Conservation (phyloP, 2,113 vertebrate species). For the Xenus cinereus region DNA sequence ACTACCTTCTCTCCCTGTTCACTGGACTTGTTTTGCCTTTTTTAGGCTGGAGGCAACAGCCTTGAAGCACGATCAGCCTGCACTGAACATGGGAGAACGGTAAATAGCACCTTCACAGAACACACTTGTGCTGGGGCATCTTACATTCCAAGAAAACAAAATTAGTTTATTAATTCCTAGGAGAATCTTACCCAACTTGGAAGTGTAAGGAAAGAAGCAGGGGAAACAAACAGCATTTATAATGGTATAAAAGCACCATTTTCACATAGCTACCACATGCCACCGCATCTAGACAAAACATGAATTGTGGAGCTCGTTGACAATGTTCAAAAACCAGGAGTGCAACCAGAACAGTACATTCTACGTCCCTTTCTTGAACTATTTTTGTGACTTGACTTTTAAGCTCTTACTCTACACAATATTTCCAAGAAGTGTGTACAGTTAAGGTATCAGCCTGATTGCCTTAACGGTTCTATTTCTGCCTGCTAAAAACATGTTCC, state of each 20-base stretch:
- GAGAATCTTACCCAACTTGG: not conserved
- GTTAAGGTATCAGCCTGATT: not conserved
- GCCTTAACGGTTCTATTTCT: conserved; percentile 3
- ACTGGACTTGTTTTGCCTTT: not conserved
- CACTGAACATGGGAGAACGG: not conserved
- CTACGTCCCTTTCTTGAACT: not conserved
- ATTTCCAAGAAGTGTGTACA: not conserved
- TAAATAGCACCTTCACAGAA: conserved; percentile 44
- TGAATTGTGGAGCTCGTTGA: not conserved
- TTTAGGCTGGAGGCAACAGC: not conserved
- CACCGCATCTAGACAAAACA: not conserved
- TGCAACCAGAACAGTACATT: not conserved
- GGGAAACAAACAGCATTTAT: not conserved
- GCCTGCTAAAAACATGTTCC: not conserved
- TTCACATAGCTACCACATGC: not conserved
- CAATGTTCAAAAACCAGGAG: not conserved
- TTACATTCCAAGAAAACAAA: not conserved
- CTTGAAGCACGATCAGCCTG: not conserved
- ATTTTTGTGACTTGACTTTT: not conserved
- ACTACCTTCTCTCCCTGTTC: not conserved
- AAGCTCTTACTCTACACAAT: not conserved
- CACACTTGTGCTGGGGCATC: not conserved
- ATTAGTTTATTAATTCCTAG: not conserved
- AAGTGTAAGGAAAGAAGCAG: not conserved
- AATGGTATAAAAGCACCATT: not conserved